These are phyloP conservation scores for Crotalus horridus DNA, from an alignment of 2,113 vertebrate species.

Conservation along the genomic window DNA sequence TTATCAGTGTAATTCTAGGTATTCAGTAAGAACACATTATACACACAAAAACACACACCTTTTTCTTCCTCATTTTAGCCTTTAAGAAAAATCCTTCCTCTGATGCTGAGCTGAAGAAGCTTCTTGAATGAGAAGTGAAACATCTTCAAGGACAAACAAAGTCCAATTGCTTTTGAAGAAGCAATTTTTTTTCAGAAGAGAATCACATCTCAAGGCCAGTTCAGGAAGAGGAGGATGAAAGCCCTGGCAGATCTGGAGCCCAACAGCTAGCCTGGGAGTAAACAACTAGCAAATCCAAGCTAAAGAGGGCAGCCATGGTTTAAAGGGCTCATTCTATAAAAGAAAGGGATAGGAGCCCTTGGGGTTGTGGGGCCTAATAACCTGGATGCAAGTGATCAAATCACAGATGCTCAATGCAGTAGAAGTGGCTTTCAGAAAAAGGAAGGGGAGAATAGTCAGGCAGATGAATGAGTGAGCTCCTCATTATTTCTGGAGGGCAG, in stretches of 20 bases:
- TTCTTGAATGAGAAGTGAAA: too few species aligned
- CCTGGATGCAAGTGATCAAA: background rate
- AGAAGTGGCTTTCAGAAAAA: background rate
- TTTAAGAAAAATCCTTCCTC: background rate
- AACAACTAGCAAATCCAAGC: background rate
- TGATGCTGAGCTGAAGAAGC: too few species aligned
- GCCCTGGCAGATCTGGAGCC: background rate
- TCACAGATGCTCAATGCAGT: background rate
- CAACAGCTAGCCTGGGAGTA: background rate
- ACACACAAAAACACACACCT: background rate
- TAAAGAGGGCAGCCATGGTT: background rate
- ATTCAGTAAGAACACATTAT: background rate
- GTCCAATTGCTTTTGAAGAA: too few species aligned
- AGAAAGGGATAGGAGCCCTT: background rate
- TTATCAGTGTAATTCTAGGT: background rate
- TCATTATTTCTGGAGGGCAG: background rate
- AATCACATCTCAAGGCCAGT: background rate
- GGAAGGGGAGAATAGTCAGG: background rate
- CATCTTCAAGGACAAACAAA: too few species aligned
- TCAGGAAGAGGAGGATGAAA: background rate
- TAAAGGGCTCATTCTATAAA: background rate
- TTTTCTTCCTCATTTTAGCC: background rate
- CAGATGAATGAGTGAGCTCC: background rate
- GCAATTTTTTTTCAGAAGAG: background rate
- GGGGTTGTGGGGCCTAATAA: background rate